phyloP scores from a whole-genome alignment of 2,113 vertebrate species.

The Lasiurus borealis region DNA sequence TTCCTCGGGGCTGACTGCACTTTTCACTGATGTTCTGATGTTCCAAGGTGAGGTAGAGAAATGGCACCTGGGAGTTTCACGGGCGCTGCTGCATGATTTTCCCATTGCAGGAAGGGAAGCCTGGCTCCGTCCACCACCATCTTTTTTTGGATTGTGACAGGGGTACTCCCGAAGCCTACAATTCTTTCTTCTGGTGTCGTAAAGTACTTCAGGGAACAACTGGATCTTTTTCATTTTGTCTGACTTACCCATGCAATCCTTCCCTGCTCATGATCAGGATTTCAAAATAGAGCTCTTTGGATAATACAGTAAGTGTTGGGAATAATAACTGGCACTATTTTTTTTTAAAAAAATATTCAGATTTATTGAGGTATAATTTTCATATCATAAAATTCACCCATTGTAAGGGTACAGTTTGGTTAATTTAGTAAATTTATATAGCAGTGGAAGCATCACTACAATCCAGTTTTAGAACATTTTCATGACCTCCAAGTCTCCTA shows the following conservation, averaged over 20 bases:
- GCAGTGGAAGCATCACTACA: neutral
- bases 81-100: neutral
- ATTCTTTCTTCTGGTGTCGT: neutral
- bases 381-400: neutral
- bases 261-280: neutral
- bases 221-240: neutral
- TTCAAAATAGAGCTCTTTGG: constrained; percentile 11
- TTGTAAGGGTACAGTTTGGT: neutral
- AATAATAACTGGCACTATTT: neutral
- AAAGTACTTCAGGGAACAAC: neutral
- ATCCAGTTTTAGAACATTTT: neutral
- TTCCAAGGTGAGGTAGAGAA: neutral
- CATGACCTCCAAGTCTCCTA: neutral
- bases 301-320: neutral
- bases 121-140: neutral
- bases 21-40: neutral
- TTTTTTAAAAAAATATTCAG: neutral
- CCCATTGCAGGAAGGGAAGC: neutral
- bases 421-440: neutral
- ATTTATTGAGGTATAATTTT: constrained; percentile 6
- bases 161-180: neutral
- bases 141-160: neutral
- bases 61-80: no score
- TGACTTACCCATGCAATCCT: neutral
- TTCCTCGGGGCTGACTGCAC: neutral